Evolutionary conservation across 2,797 vertebrate species (phyloP).

Genomic region (Apogon talboti): DNA sequence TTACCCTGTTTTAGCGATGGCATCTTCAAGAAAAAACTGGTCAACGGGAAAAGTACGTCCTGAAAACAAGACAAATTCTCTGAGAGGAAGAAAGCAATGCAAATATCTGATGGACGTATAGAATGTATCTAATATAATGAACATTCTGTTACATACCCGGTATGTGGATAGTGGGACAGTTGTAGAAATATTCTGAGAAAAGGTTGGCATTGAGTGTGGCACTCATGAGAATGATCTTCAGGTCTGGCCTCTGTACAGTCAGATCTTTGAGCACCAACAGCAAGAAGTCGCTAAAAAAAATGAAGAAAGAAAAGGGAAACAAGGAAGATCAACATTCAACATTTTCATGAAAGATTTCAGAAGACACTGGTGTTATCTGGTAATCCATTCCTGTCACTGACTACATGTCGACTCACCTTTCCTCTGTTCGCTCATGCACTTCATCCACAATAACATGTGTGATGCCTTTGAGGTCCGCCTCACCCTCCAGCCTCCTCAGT

Average conservation of each 20-base stretch:
- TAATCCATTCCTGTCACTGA: neutral
- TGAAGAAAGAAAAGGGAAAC: neutral
- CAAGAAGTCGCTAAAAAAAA: conserved; percentile 91
- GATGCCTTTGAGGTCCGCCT: conserved; percentile 87
- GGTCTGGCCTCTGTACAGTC: conserved; percentile 88
- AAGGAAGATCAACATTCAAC: neutral
- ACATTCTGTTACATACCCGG: conserved; percentile 83
- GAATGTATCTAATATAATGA: neutral
- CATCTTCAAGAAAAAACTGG: conserved; percentile 96
- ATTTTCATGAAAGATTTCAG: neutral
- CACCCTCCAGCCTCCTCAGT: conserved; percentile 92
- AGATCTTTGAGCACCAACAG: conserved; percentile 95
- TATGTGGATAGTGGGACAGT: conserved; percentile 91
- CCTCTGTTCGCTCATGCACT: conserved; percentile 97
- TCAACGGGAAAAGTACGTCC: conserved; percentile 96
- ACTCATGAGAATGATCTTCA: conserved; percentile 96
- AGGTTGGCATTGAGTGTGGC: conserved; percentile 95
- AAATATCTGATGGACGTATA: neutral
- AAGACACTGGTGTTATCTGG: too few species aligned
- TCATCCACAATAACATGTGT: conserved; percentile 96
- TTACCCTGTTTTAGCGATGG: conserved; percentile 90
- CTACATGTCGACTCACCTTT: conserved; percentile 86
- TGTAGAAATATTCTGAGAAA: conserved; percentile 93
- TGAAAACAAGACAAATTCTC: conserved; percentile 58
- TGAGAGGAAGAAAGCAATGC: rapidly evolving